Conservation (phyloP, 2,888 invertebrate species). For the Ellobium chinense region DNA sequence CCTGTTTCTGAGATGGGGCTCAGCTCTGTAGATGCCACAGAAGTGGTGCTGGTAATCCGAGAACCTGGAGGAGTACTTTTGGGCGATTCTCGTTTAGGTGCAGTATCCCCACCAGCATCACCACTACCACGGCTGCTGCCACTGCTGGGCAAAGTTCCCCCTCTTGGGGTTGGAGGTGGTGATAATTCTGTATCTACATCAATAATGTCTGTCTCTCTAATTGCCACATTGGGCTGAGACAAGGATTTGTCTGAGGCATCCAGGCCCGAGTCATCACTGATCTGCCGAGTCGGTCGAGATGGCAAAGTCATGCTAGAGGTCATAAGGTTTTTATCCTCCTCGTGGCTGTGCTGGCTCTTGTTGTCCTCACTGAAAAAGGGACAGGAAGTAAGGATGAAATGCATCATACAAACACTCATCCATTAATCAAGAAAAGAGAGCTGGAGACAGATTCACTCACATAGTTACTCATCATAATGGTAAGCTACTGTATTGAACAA, state of each 20-base stretch:
- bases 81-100: constrained; percentile 12
- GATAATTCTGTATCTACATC: constrained; percentile 47
- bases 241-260: constrained; percentile 50
- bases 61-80: constrained; percentile 10
- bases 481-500: no score
- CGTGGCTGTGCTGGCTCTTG: constrained; percentile 50
- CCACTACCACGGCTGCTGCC: not conserved
- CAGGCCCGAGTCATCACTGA: constrained; percentile 53
- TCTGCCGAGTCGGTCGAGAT: constrained; percentile 62
- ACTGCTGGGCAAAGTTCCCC: not conserved
- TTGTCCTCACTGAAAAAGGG: constrained; percentile 47
- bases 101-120: not conserved
- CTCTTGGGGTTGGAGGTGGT: constrained; percentile 47
- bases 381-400: no score
- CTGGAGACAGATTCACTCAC: no score
- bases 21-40: constrained; percentile 47
- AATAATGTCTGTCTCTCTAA: constrained; percentile 62
- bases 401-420: no score
- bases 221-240: constrained; percentile 53
- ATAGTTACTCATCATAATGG: no score
- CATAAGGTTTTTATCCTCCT: constrained; percentile 68
- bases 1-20: constrained; percentile 13
- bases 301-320: constrained; percentile 67
- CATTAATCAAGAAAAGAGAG: no score
- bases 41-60: constrained; percentile 39